phyloP scores from a whole-genome alignment of 2,888 invertebrate species.

The Aelia acuminata region DNA sequence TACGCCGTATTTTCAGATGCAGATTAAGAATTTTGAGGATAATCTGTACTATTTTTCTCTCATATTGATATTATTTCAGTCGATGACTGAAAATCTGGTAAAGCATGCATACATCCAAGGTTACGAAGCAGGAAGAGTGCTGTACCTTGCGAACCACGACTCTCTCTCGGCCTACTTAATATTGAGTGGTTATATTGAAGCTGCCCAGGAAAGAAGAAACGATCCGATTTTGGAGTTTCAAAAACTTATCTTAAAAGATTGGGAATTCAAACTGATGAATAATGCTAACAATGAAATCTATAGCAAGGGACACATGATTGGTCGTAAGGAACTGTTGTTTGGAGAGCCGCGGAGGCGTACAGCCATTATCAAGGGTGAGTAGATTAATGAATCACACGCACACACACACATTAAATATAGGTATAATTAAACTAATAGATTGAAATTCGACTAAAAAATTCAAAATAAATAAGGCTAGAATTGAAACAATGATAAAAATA shows the following conservation, averaged over 20 bases:
- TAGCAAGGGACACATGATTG: background rate
- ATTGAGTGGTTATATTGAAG: background rate
- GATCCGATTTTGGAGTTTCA: background rate
- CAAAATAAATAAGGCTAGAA: no score
- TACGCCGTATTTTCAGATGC: no score
- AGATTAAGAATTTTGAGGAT: no score
- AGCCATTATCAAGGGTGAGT: background rate
- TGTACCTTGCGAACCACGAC: background rate
- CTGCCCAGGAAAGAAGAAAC: background rate
- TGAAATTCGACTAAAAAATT: no score
- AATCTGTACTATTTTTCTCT: no score
- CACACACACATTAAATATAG: no score
- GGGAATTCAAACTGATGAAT: background rate
- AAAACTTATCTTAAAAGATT: background rate
- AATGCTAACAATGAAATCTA: background rate
- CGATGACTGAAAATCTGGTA: background rate
- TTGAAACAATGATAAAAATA: no score
- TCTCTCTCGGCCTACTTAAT: background rate
- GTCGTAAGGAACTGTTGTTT: background rate
- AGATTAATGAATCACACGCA: background rate
- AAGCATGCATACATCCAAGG: background rate
- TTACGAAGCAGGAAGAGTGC: background rate
- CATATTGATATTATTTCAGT: background rate
- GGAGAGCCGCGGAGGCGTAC: background rate
- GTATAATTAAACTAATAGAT: no score